These are phyloP conservation scores for Watsonalla binaria DNA, from an alignment of 2,888 invertebrate species.

Conservation along the genomic window DNA sequence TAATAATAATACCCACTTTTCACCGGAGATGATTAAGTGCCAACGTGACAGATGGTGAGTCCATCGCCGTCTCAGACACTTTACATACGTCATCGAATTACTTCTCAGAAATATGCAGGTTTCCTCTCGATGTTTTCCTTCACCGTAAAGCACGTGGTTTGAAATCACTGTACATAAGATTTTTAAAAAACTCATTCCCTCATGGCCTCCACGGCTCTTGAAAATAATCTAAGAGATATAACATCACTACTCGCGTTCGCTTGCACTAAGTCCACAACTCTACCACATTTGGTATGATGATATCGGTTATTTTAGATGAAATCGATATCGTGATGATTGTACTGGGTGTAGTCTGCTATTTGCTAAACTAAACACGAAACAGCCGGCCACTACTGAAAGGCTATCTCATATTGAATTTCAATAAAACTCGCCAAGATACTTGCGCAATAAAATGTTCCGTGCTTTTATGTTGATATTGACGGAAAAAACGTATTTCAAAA, in stretches of 20 bases:
- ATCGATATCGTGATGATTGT: slow-evolving; percentile 25
- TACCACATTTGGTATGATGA: slow-evolving; percentile 15
- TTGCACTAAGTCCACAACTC: not conserved
- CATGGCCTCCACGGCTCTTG: too few relatives aligned
- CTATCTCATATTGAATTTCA: not conserved
- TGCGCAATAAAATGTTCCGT: not conserved
- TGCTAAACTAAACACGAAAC: not conserved
- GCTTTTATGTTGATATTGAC: not conserved
- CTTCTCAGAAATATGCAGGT: too few relatives aligned
- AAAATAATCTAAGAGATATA: too few relatives aligned
- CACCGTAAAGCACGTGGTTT: too few relatives aligned
- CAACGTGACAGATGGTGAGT: too few relatives aligned
- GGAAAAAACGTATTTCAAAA: not conserved
- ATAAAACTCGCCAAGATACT: not conserved
- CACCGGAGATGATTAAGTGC: too few relatives aligned
- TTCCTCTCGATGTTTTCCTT: too few relatives aligned
- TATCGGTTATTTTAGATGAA: slow-evolving; percentile 28
- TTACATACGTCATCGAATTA: too few relatives aligned
- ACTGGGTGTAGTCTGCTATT: slow-evolving; percentile 3
- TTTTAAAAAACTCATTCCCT: too few relatives aligned
- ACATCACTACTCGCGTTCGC: not conserved
- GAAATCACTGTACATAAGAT: too few relatives aligned
- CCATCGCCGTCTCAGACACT: too few relatives aligned
- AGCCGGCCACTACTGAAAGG: not conserved
- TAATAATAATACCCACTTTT: too few relatives aligned